A percentile compares a stretch with the other conserved stretches of the same genome.
Conservation (phyloP, 2,888 invertebrate genomes). For the Dasysyrphus albostriatus region DNA sequence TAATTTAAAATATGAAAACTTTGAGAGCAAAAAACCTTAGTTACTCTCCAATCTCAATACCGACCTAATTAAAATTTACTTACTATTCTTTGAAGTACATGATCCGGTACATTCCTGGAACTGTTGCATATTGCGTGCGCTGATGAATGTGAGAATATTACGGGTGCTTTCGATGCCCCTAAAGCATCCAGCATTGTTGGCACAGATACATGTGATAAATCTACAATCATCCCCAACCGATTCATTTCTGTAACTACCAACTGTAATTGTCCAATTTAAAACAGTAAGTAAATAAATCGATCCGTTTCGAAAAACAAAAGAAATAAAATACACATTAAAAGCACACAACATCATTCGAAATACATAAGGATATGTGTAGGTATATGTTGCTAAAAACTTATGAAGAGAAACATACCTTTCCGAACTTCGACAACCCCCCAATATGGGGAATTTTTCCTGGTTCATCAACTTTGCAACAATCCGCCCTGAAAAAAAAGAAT, state of each 20-base stretch:
- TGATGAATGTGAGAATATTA: constrained; percentile 94
- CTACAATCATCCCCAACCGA: constrained; percentile 94
- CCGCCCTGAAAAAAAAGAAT: constrained; percentile 84
- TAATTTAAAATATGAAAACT: too few relatives aligned
- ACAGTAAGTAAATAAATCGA: constrained; percentile 13
- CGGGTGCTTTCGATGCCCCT: constrained; percentile 90
- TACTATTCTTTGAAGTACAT: constrained; percentile 89
- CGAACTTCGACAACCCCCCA: constrained; percentile 87
- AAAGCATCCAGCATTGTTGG: constrained; percentile 92
- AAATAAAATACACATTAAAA: constrained; percentile 11
- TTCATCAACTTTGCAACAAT: constrained; percentile 87
- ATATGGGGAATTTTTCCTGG: constrained; percentile 86
- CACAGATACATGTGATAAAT: constrained; percentile 92
- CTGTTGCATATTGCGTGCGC: constrained; percentile 92
- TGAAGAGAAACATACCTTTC: constrained; percentile 85
- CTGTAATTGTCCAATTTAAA: constrained; percentile 82
- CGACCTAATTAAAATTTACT: constrained; percentile 73
- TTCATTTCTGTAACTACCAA: constrained; percentile 94
- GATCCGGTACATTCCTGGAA: constrained; percentile 92
- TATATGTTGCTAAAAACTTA: neutral
- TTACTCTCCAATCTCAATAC: too few relatives aligned
- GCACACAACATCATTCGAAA: neutral
- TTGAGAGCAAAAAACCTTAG: too few relatives aligned
- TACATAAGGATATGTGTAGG: neutral
- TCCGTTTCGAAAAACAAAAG: constrained; percentile 1